Evolutionary conservation across 2,888 invertebrate species (phyloP).

Genomic region (Eucera pruinosa): DNA sequence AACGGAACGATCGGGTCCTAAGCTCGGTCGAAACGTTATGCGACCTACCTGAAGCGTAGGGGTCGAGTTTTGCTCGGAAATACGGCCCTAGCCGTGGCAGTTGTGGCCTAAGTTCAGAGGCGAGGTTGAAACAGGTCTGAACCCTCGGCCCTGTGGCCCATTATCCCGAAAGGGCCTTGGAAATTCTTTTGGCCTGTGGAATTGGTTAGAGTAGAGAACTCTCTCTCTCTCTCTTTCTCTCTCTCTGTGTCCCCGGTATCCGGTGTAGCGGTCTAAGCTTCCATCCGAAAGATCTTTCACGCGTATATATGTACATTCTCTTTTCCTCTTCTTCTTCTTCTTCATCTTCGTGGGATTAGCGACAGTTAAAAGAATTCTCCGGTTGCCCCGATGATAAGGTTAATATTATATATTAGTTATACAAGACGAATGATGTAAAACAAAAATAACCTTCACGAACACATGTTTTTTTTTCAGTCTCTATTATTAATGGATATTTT

Average conservation of each 20-base stretch:
- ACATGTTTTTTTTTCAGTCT: too few relatives aligned
- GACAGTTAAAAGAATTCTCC: too few relatives aligned
- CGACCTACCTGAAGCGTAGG: constrained; percentile 50
- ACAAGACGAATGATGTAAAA: too few relatives aligned
- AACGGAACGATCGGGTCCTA: constrained; percentile 18
- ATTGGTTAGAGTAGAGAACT: constrained; percentile 61
- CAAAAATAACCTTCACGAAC: too few relatives aligned
- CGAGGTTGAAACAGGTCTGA: constrained; percentile 70
- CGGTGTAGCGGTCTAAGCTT: constrained; percentile 38
- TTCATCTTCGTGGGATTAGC: too few relatives aligned
- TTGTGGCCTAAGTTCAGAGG: constrained; percentile 56
- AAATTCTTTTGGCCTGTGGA: constrained; percentile 69
- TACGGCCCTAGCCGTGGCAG: constrained; percentile 28
- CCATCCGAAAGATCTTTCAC: constrained; percentile 45
- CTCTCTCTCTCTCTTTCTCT: too few relatives aligned
- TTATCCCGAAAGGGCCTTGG: constrained; percentile 67
- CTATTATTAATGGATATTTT: too few relatives aligned
- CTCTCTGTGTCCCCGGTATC: constrained; percentile 49
- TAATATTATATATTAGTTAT: too few relatives aligned
- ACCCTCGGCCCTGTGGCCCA: constrained; percentile 64
- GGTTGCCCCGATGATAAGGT: too few relatives aligned
- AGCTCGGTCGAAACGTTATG: neutral
- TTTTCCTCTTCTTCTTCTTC: neutral
- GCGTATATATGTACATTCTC: constrained; percentile 19
- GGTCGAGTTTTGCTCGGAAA: constrained; percentile 48